A percentile compares a stretch with the other conserved stretches of the same genome.
Conservation (phyloP, 2,888 invertebrate genomes). For the Timema cristinae region DNA sequence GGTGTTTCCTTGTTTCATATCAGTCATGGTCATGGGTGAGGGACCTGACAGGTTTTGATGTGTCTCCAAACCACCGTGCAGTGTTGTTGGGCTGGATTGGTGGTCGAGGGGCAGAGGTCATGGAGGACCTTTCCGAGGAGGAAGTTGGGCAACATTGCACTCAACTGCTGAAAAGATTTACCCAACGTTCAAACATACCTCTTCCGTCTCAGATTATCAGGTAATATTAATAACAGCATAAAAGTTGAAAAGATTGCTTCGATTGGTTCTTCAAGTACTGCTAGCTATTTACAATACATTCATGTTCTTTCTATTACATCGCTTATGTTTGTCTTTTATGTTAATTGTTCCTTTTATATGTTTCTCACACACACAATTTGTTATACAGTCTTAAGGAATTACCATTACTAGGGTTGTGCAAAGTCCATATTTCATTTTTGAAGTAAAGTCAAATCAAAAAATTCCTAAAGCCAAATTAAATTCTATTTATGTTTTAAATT, state of each 20-base stretch:
- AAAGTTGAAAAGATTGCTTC: no score
- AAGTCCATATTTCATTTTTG: no score
- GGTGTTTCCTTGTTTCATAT: background rate
- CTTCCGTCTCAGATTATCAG: conserved; percentile 47
- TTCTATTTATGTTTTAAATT: no score
- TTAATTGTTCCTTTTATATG: no score
- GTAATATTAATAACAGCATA: conserved; percentile 39
- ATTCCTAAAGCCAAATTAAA: no score
- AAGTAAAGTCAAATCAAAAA: no score
- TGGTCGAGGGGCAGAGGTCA: conserved; percentile 54
- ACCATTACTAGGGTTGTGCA: no score
- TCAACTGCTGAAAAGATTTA: conserved; percentile 50
- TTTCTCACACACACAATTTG: background rate
- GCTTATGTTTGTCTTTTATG: no score
- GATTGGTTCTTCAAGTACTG: no score
- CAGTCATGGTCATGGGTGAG: conserved; percentile 49
- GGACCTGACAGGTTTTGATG: conserved; percentile 62
- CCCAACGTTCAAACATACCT: conserved; percentile 48
- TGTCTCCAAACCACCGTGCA: conserved; percentile 46
- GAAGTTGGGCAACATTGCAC: conserved; percentile 51
- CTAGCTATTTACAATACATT: no score
- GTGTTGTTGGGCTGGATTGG: conserved; percentile 64
- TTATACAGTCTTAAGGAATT: background rate
- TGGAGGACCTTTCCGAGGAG: conserved; percentile 53
- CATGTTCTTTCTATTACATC: no score